Evolutionary conservation across 2,113 vertebrate genomes (phyloP).

Genomic region (Orcinus orca): DNA sequence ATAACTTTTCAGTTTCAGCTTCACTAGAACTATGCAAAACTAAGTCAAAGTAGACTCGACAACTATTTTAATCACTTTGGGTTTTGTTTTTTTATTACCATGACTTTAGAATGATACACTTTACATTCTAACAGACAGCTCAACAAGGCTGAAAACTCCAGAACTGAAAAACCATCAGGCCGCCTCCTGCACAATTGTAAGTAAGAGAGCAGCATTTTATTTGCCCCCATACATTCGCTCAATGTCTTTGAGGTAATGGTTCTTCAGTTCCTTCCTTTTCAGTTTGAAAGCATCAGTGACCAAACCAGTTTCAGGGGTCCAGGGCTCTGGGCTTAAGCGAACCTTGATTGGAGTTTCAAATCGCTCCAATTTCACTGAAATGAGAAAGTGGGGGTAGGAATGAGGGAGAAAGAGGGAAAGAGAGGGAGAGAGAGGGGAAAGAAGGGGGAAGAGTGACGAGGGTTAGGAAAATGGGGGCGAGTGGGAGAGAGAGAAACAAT

Average conservation of each 20-base stretch:
- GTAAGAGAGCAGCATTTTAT: constrained; percentile 70
- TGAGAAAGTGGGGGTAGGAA: constrained; percentile 6
- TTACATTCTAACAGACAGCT: constrained; percentile 57
- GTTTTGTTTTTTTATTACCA: not conserved
- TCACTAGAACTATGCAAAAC: constrained; percentile 61
- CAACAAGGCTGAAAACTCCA: constrained; percentile 46
- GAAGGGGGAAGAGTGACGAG: not conserved
- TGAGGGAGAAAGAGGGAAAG: not conserved
- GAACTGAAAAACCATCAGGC: constrained; percentile 40
- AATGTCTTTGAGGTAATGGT: constrained; percentile 95
- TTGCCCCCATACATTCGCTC: constrained; percentile 98
- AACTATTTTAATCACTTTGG: constrained; percentile 58
- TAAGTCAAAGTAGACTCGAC: constrained; percentile 55
- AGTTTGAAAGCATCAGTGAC: constrained; percentile 99
- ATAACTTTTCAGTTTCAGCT: constrained; percentile 49
- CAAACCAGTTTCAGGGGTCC: constrained; percentile 97
- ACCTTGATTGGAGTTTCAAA: constrained; percentile 98
- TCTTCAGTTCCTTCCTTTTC: constrained; percentile 96
- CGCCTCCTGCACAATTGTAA: constrained; percentile 40
- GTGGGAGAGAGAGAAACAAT: not conserved
- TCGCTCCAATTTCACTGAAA: constrained; percentile 93
- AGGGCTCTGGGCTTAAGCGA: constrained; percentile 92
- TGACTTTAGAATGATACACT: constrained; percentile 55
- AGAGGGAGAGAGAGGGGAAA: not conserved
- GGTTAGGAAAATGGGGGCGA: not conserved